Evolutionary conservation across 2,797 vertebrate genomes (phyloP), one percentile per base, ranked within the genome.

Genomic region (Neosalanx taihuensis): DNA sequence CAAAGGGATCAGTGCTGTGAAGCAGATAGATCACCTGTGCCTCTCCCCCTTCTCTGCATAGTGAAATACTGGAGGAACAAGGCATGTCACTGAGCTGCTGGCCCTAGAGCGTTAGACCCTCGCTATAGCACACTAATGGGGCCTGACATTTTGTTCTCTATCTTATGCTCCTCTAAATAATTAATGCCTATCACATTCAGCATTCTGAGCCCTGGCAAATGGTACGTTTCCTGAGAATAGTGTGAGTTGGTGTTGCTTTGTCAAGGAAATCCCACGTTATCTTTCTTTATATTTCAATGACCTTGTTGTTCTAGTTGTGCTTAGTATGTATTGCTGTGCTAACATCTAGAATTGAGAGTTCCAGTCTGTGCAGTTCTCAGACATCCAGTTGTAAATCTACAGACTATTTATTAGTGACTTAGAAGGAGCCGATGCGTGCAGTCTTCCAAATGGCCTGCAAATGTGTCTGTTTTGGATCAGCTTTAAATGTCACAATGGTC

Each of bases 81-180:
- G 70, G 23, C 76, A 76, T 78, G 62, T 73, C 71, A 26, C 59
- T 73, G 74, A 75, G 72, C 65, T 64, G 67, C 71, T 69, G 79
- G 77, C 77, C 85, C 74, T 75, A 70, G 71, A 83, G 84, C 79
- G 80, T 71, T 76, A 79, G 82, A 76, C 78, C 73, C 68, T 78
- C 72, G 78, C 78, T 64, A 74, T 76, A 75, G 72, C 72, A 69
- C 76, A 64, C 76, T 81, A 86, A 86, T 83, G 80, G 88, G 82
- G 83, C 76, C 73, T 85, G 86, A 81, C 79, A 84, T 89, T 84
- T 86, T 88, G 82, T 87, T 89, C 79, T 73, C 73, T 79, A 76
- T 86, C 83, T 88, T 75, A 73, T 79, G 76, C 83, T 85, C 79
- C 83, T 83, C 78, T 92, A 85, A 91, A 93, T 92, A 90, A 91